phyloP scores from a whole-genome alignment of 1,140 invertebrate species.

The Cydia strobilella region DNA sequence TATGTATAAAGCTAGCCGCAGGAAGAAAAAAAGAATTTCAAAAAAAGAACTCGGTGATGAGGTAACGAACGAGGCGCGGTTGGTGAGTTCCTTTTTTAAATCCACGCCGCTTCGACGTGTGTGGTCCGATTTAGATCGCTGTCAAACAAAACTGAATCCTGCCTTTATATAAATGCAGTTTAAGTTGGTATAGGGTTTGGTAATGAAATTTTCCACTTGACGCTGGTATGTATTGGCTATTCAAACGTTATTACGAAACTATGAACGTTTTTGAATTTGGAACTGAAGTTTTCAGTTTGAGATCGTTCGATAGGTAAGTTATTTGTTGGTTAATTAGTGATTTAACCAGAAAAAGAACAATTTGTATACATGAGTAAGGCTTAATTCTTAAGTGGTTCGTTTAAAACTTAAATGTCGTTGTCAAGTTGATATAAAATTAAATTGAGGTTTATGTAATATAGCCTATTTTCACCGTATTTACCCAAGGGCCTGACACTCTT shows the following conservation, averaged over 20 bases:
- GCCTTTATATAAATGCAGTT: conserved; percentile 28
- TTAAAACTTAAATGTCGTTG: no score
- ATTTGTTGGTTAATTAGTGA: conserved; percentile 2
- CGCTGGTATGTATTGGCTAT: conserved; percentile 40
- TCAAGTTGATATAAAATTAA: no score
- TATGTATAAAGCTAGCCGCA: conserved; percentile 59
- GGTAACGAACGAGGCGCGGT: conserved; percentile 72
- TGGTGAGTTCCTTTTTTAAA: conserved; percentile 71
- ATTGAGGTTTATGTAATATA: no score
- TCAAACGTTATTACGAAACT: conserved; percentile 33
- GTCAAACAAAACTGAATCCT: conserved; percentile 35
- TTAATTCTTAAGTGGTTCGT: no score
- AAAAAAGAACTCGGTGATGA: conserved; percentile 69
- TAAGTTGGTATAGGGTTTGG: conserved; percentile 36
- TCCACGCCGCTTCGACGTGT: conserved; percentile 61
- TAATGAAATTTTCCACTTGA: conserved; percentile 37
- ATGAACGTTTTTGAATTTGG: conserved; percentile 24
- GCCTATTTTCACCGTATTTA: no score
- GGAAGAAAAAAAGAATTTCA: conserved; percentile 49
- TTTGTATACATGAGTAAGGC: background rate
- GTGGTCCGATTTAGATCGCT: conserved; percentile 51
- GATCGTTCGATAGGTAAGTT: conserved; percentile 1
- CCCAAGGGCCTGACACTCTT: no score
- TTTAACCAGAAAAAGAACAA: background rate
- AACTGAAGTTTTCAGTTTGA: conserved; percentile 28